Conservation (phyloP, 1,140 invertebrate genomes). For the Globodera rostochiensis region DNA sequence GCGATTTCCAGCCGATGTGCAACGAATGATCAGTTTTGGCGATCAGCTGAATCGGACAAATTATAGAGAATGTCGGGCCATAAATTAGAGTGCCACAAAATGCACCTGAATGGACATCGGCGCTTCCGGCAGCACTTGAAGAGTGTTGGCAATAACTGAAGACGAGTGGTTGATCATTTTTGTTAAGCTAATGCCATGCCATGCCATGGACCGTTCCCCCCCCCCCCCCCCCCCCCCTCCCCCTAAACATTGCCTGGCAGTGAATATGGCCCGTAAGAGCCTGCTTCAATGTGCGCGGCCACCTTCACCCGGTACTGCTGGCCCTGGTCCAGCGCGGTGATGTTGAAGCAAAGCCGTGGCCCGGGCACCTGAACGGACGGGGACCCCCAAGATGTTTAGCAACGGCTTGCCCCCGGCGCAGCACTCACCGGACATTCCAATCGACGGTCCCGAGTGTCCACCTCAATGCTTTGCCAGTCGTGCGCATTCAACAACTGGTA, state of each 20-base stretch:
- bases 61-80: neutral
- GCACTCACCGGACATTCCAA: conserved; percentile 55
- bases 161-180: neutral
- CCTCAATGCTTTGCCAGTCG: conserved; percentile 57
- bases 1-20: conserved; percentile 63
- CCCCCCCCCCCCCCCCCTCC: too few species aligned
- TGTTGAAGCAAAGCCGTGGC: conserved; percentile 64
- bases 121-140: conserved; percentile 64
- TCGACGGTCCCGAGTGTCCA: conserved; percentile 54
- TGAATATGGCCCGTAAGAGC: conserved; percentile 62
- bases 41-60: conserved; percentile 39
- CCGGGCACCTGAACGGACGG: conserved; percentile 33
- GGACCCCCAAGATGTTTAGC: neutral
- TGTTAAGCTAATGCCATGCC: neutral
- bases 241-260: neutral
- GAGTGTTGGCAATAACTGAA: conserved; percentile 63
- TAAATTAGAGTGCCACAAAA: neutral
- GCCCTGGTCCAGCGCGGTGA: conserved; percentile 62
- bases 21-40: conserved; percentile 66
- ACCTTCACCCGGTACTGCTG: conserved; percentile 64
- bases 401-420: too few species aligned
- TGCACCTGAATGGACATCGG: conserved; percentile 55
- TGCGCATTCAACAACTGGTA: conserved; percentile 57
- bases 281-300: conserved; percentile 62
- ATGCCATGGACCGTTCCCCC: too few species aligned